A percentile compares a stretch with the other conserved stretches of the same genome.
Conservation (phyloP, 53 echinoderm and acorn worm species). For the Patiria pectinifera region DNA sequence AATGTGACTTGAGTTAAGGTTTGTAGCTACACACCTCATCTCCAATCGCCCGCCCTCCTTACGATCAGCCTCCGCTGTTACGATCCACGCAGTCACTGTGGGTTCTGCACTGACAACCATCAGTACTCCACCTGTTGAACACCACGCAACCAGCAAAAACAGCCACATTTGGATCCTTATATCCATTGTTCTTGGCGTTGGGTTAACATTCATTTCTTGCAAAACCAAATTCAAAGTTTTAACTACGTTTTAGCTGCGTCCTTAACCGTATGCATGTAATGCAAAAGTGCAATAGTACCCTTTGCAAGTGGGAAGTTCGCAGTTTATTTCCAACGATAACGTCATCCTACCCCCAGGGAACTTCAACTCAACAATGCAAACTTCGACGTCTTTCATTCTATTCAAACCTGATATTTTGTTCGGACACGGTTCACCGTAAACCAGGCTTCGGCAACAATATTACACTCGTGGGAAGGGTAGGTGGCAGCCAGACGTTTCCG, state of each 20-base stretch:
- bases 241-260: too few species aligned
- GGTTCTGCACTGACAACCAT: constrained; percentile 36
- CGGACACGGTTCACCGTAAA: neutral
- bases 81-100: constrained; percentile 1
- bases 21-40: constrained; percentile 22
- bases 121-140: constrained; percentile 17
- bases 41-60: constrained; percentile 38
- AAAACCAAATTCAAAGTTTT: too few species aligned
- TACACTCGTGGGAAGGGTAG: neutral
- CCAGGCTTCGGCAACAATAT: neutral
- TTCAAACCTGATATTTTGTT: neutral
- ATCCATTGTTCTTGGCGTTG: neutral
- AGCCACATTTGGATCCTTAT: neutral
- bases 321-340: too few species aligned
- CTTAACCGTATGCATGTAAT: too few species aligned
- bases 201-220: neutral
- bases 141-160: too few species aligned
- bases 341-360: too few species aligned
- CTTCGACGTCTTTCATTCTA: too few species aligned
- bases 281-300: too few species aligned
- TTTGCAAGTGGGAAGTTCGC: too few species aligned
- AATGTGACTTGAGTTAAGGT: neutral
- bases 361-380: too few species aligned
- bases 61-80: constrained; percentile 27
- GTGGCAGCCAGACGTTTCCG: neutral